Evolutionary conservation across 2,888 invertebrate species (phyloP), one percentile per base, ranked within the genome.

Genomic region (Calameuta filiformis): DNA sequence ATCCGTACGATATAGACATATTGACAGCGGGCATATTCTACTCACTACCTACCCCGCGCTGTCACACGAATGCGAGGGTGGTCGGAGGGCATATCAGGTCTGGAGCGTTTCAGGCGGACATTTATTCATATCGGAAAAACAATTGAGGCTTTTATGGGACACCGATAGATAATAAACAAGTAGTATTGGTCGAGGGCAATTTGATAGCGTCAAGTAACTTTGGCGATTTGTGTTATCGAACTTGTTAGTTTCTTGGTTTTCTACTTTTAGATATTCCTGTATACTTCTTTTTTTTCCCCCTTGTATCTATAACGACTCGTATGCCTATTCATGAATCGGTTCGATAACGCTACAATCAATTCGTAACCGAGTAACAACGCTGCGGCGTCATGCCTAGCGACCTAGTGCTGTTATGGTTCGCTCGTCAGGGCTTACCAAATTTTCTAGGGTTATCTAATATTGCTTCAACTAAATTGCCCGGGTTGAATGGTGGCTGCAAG

Each of bases 391-490:
- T 56, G 56, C 23, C 56, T 56, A 6, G 56, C 23, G 56, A 56
- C 56, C 56, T 56, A 23, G 56, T 23, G 23, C 56, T 23, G 23
- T 56, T 23, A 23, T 56, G 23, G 56, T 56, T 56, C 23, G 56
- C 9, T 56, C 23, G 56, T 56, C 71, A 23, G 9, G 71, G 71
- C 15, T 71, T 31, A 71, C 71, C 31, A 71, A 31, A 71, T 71
- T 71, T 71, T 71, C 33, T 31, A 71, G 71, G 31, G 71, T 71
- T 79, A 87, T 89, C 89, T 86, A 86, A 88, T 88, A 87, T 89
- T 84, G 81, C 83, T 71, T 81, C 85, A 85, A 86, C 87, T 87
- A 86, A 90, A 90, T 90, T 89, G 89, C 87, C 85, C 85, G 81
- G 81, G 83, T 82, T 81, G 84, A 86, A 86, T 88, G 85, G 87